phyloP scores from a whole-genome alignment of 2,797 vertebrate genomes.

The Acipenser transmontanus region DNA sequence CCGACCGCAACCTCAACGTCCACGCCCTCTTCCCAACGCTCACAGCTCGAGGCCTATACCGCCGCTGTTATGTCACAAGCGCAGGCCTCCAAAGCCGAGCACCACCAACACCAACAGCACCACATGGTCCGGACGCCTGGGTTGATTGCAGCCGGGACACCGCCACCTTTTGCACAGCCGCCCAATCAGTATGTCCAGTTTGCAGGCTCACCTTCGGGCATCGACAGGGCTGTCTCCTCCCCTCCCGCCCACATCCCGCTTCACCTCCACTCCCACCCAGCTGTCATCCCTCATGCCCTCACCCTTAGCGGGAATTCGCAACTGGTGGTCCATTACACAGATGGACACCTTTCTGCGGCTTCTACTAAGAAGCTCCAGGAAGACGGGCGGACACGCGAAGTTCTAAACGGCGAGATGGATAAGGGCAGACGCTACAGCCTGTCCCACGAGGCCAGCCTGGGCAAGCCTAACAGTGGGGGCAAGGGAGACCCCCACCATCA shows the following conservation, averaged over 20 bases:
- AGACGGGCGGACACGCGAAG: slow-evolving; percentile 71
- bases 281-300: slow-evolving; percentile 81
- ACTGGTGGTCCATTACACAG: slow-evolving; percentile 79
- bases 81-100: slow-evolving; percentile 72
- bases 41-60: slow-evolving; percentile 82
- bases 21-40: slow-evolving; percentile 63
- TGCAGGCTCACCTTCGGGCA: slow-evolving; percentile 72
- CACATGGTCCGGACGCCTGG: slow-evolving; percentile 59
- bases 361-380: slow-evolving; percentile 63
- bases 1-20: slow-evolving; percentile 69
- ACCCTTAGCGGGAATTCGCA: slow-evolving; percentile 78
- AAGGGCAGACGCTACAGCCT: slow-evolving; percentile 67
- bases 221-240: slow-evolving; percentile 71
- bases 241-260: slow-evolving; percentile 67
- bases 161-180: slow-evolving; percentile 51
- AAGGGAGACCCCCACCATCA: slow-evolving; percentile 41
- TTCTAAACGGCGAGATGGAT: slow-evolving; percentile 87
- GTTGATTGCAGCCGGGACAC: slow-evolving; percentile 61
- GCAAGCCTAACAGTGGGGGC: slow-evolving; percentile 42
- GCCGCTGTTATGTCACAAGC: slow-evolving; percentile 66
- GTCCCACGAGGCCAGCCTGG: slow-evolving; percentile 36
- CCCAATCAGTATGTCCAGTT: slow-evolving; percentile 78
- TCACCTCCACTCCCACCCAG: slow-evolving; percentile 75
- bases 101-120: slow-evolving; percentile 60
- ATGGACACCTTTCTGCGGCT: slow-evolving; percentile 42